Base-by-base conservation (phyloP, 2,797 vertebrate genomes). In the Xenopus petersii region DNA sequence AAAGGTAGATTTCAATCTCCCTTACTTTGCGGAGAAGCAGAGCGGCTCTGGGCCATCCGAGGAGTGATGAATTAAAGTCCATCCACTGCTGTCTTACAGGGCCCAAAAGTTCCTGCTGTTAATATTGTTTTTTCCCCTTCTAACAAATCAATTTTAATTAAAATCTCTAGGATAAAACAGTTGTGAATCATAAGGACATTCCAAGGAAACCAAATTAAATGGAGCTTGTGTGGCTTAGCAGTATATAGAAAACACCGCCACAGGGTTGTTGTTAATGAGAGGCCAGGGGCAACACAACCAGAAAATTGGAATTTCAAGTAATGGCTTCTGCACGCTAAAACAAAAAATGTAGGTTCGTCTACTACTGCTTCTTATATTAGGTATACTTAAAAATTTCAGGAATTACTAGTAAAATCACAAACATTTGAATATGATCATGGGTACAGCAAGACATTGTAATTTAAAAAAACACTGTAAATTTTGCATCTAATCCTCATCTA, bases 121-220 rank as follows among this genome's bases (percentile, higher is more conserved):
- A 73, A 74, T 80, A 81, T 56, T 17, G 72, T 74, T 56, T 56
- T 6, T 42, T 5, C 4, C 30, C 11, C 49, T 9, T 12, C 76
- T 77, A 72, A 75, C 66, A 75, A 79, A 81, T 78, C 71, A 77
- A 71, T 75, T 71, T 78, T 75, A 81, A 78, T 84, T 73, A 74
- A 82, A 82, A 81, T 26, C 77, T 51, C 58, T 67, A 72, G 65
- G 7, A 75, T 79, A 74, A 79, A 79, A 70, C 71, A 49, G 48
- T 70, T 73, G 75, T 77, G 73, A 21, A 76, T 70, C 30, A 69
- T 15, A 7, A 21, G 73, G 78, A 80, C 12, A 75, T 79, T 54
- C 65, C 54, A 63, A 16, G 77, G 68, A 58, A 17, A 42, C 47
- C 62, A 77, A 47, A 80, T 67, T 49, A 2, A 13, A 70, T 33